Percentiles rank a stretch among this genome's conserved stretches.
Conservation (phyloP, 2,888 invertebrate species). For the Rosalia funebris region DNA sequence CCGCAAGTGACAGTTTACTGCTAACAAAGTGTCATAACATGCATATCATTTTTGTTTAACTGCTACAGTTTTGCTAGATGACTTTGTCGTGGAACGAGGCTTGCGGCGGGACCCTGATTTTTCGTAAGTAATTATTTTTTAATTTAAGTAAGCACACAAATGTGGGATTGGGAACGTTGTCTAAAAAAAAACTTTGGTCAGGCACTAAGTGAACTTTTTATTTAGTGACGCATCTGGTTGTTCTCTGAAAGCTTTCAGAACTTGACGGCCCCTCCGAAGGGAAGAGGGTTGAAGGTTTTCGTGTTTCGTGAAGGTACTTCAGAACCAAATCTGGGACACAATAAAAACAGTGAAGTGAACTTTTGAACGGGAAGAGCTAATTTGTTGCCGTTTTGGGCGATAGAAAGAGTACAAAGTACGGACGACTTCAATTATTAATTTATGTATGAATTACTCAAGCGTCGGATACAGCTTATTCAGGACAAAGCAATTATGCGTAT, state of each 20-base stretch:
- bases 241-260: conserved; percentile 1
- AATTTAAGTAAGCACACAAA: too few species aligned
- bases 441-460: too few species aligned
- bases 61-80: neutral
- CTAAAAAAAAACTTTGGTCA: neutral
- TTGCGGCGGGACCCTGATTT: neutral
- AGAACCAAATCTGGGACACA: neutral
- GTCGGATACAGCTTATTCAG: too few species aligned
- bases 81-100: conserved; percentile 6
- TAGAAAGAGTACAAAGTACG: too few species aligned
- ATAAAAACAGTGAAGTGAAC: neutral
- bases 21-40: neutral
- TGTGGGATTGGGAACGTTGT: neutral
- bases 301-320: neutral
- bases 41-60: neutral
- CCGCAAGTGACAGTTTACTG: neutral
- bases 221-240: conserved; percentile 1
- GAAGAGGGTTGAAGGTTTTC: neutral
- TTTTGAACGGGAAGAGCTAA: neutral
- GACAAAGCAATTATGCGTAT: too few species aligned
- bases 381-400: too few species aligned
- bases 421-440: too few species aligned
- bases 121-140: conserved; percentile 2
- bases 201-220: neutral
- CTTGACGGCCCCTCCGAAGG: neutral